Conservation (phyloP, 2,797 vertebrate species). For the Esox lucius region DNA sequence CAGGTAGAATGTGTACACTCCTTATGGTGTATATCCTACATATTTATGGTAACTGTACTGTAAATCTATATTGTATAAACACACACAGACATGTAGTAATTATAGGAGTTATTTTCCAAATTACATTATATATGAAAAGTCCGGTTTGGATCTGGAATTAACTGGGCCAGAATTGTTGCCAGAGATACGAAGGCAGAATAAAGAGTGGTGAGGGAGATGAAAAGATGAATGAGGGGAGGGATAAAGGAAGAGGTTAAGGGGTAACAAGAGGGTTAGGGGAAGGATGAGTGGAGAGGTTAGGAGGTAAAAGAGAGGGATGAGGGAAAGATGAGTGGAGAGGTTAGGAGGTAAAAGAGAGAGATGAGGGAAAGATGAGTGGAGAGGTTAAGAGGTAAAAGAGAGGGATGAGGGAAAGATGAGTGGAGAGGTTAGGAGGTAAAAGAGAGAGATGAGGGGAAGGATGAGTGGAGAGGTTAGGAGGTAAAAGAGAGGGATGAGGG, state of each 20-base stretch:
- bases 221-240: neutral
- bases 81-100: neutral
- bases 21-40: neutral
- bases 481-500: neutral
- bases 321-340: too few species aligned
- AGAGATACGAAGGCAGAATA: constrained; percentile 1
- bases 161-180: constrained; percentile 11
- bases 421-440: too few species aligned
- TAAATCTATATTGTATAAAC: neutral
- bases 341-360: neutral
- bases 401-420: neutral
- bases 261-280: neutral
- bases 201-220: neutral
- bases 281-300: neutral
- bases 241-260: constrained; percentile 22
- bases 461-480: too few species aligned
- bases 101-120: neutral
- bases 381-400: neutral
- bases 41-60: neutral
- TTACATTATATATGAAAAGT: neutral
- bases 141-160: constrained; percentile 9
- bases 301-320: neutral
- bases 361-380: constrained; percentile 32
- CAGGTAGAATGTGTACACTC: neutral
- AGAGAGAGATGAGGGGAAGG: constrained; percentile 25